Evolutionary conservation across 2,113 vertebrate species (phyloP), one percentile per base, ranked within the genome.

Genomic region (Leiothrix lutea): DNA sequence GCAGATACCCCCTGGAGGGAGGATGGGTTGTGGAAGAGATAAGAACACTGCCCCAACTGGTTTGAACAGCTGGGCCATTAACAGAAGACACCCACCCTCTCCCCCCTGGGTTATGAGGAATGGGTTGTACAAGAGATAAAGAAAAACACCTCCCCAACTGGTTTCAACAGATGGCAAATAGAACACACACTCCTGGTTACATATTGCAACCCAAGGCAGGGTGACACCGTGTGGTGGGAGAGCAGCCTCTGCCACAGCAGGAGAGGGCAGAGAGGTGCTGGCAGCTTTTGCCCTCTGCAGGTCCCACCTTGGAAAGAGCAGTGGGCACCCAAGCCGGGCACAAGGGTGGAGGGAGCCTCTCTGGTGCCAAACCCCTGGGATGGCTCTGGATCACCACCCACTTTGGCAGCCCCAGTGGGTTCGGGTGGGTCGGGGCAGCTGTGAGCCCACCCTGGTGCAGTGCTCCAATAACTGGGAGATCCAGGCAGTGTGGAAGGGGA

Each of bases 361-460:
- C 12, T 64, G 42, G 7, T 77, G 26, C 51, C 80, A 53, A 38
- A 86, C 28, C 15, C 38, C 48, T 38, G 48, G 22, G 40, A 18
- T 36, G 57, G 35, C 26, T 36, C 35, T 61, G 58, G 25, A 31
- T 44, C 2, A 1, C 0, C 3, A 16, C 24, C 29, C 22, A 8
- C n/a, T 5, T 36, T 2, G 3, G 18, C 22, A 51, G 44, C 18
- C 26, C 29, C 51, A 0, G 0, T 40, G 36, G 61, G 14, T 75
- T 79, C 87, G 31, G 58, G 22, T 3, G 84, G 44, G 33, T 81
- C 29, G 61, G 14, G 4, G 26, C 51, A 38, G 69, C 17, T 74
- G 25, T 0, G 6, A 82, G 61, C 29, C 44, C 45, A 44, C 24
- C 45, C 15, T 0, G 0, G 4, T 5, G 12, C 35, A 9, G 40